Base-by-base conservation (phyloP, 2,113 vertebrate species). In the Indicator indicator region DNA sequence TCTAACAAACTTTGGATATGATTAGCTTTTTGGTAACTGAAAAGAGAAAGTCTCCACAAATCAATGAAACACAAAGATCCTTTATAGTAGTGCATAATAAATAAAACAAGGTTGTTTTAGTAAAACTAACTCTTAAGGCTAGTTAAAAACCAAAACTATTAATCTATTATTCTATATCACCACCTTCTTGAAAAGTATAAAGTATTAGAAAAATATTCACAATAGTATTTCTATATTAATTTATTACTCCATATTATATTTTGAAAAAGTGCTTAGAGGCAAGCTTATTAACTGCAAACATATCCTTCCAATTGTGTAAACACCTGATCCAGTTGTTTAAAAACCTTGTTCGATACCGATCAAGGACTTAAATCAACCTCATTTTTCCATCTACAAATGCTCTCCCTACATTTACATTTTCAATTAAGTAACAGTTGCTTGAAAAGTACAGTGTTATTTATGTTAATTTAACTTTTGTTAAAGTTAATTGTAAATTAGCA, bases 171-270 rank as follows among this genome's bases (percentile, higher is more conserved):
- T 63, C 44, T 60, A 27, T 89, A 82, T 77, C 60, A 91, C 55
- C 83, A 72, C 80, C 64, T 83, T 83, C 62, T 96, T 97, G 95
- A 82, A 71, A 85, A 96, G 96, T 96, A 95, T 90, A 94, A 73
- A 96, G 62, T 32, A 60, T 95, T 97, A 97, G 14, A 98, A 98
- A 98, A 98, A 97, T 97, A 98, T 73, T 86, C 88, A 84, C 16
- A 76, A 18, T 67, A 83, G 6, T 83, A 93, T 80, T 80, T 88
- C 80, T 95, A 17, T 30, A 83, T 60, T 73, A 89, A 81, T 93
- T 19, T 81, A 65, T 54, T 92, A 54, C 55, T 89, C 55, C 17
- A 59, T 69, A 68, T 72, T 64, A 27, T 88, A 81, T 67, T 89
- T 78, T 93, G 59, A 88, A 81, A 96, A 92, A 84, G 94, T 90